Base-by-base conservation (phyloP, 1,140 invertebrate genomes). In the Subanguina moxae region DNA sequence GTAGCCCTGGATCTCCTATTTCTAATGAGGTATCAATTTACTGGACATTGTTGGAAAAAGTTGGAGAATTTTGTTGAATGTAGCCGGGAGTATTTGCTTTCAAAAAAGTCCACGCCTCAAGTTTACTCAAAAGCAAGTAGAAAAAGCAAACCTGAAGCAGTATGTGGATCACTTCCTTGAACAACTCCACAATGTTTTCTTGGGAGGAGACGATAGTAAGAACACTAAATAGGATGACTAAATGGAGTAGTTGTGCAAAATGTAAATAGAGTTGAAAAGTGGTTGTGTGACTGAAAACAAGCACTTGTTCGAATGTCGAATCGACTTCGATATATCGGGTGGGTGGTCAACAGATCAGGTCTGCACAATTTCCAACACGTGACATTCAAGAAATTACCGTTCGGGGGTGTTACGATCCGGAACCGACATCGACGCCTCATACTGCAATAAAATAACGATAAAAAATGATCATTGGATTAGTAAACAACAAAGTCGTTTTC, bases 351-450 rank as follows among this genome's bases (percentile, higher is more conserved):
- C 43, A 45, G 43, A 45, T 45, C n/a, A 45, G n/a, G 11, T 45
- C 43, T n/a, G 48, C n/a, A 52, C 32, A 38, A 38, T 38, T 38
- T 38, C 32, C 32, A 38, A 38, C 32, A 38, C 32, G 32, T 5
- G 3, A 38, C 3, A 5, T 38, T 52, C 48, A 52, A 7, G 23
- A 52, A 21, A 8, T 19, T 52, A 52, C 48, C 48, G 48, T 52
- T 52, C 48, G n/a, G 48, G 3, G n/a, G 23, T 52, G n/a, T 19
- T 21, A 5, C 48, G 48, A 52, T 52, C 48, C n/a, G 48, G 48
- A 8, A 52, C n/a, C 48, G 48, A 52, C n/a, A 52, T 52, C 48
- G n/a, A 25, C 48, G 48, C 48, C 23, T 52, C 48, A 25, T 52
- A 52, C 48, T 52, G 48, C 23, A 52, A 52, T 21, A 52, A 38